Base-by-base conservation (phyloP, 2,113 vertebrate genomes). In the Pelvicachromis taeniatus region DNA sequence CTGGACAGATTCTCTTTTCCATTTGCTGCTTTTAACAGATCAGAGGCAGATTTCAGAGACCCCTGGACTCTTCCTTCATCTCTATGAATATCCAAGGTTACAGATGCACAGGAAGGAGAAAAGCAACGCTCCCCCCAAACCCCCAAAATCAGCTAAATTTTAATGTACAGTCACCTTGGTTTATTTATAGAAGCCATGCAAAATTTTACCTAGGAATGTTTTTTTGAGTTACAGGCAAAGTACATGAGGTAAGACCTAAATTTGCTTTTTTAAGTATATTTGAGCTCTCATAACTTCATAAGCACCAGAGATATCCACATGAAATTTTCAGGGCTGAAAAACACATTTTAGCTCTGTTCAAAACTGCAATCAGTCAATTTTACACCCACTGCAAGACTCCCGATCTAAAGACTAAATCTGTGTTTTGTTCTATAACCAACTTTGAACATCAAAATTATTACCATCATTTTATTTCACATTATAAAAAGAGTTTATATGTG, bases 1-100 rank as follows among this genome's bases (percentile, higher is more conserved):
- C 85, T 42, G 87, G 88, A 82, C 9, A 38, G 33, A 81, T 84
- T 21, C 75, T 88, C 63, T 88, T 86, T 91, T 90, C 87, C 87
- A 86, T 58, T 80, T 19, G 81, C 80, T 23, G 70, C 58, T 63
- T 53, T 50, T 73, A 65, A 77, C 14, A 84, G 58, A 48, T 75
- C 61, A 58, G 35, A 83, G 59, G 81, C 85, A 48, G 78, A 77
- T 48, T 77, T 81, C 77, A 77, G 14, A 84, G 58, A 48, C 42
- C 52, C 11, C 21, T 61, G 12, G 48, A 85, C 58, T 26, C 52
- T 38, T 1, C 33, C 50, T 35, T 59, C 70, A 75, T 29, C 21
- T 75, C 29, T 40, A 38, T 5, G 21, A 38, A 56, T 23, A 17
- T 78, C 77, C 53, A 40, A 78, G 21, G 5, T 55, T 78, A 16